Percentiles rank a stretch among this genome's conserved stretches.
phyloP scores from a whole-genome alignment of 2,113 vertebrate species.

The Australoheros scitulus region DNA sequence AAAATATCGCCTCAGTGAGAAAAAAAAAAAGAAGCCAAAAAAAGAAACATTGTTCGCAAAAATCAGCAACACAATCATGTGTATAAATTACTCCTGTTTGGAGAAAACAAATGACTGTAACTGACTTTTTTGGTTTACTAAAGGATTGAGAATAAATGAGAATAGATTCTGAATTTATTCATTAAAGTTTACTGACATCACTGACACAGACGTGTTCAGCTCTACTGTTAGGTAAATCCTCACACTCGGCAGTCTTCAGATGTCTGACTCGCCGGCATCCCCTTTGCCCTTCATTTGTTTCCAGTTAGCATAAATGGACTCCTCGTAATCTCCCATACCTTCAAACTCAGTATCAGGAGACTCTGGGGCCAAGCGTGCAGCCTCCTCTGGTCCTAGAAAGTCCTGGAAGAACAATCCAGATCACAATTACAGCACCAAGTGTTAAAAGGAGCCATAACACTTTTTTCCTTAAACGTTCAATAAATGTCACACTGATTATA shows the following conservation, averaged over 20 bases:
- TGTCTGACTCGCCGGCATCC: constrained; percentile 76
- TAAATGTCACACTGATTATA: neutral
- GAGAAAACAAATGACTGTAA: no score
- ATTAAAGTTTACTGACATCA: no score
- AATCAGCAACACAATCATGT: no score
- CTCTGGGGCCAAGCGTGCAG: neutral
- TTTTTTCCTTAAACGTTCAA: neutral
- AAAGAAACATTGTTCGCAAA: no score
- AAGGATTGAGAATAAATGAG: no score
- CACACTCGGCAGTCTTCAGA: neutral
- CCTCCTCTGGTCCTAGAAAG: constrained; percentile 57
- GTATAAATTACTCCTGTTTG: no score
- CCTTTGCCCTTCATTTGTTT: constrained; percentile 87
- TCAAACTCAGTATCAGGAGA: constrained; percentile 85
- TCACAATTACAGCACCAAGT: neutral
- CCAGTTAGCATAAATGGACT: constrained; percentile 84
- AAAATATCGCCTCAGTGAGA: no score
- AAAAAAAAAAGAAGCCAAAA: no score
- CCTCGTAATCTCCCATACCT: constrained; percentile 87
- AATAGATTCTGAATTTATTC: no score
- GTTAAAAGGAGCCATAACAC: neutral
- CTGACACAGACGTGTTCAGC: no score
- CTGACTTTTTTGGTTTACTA: no score
- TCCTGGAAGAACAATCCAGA: constrained; percentile 17
- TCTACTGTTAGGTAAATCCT: neutral